Conservation (phyloP, 2,888 invertebrate genomes). For the Bruchidius siliquastri region DNA sequence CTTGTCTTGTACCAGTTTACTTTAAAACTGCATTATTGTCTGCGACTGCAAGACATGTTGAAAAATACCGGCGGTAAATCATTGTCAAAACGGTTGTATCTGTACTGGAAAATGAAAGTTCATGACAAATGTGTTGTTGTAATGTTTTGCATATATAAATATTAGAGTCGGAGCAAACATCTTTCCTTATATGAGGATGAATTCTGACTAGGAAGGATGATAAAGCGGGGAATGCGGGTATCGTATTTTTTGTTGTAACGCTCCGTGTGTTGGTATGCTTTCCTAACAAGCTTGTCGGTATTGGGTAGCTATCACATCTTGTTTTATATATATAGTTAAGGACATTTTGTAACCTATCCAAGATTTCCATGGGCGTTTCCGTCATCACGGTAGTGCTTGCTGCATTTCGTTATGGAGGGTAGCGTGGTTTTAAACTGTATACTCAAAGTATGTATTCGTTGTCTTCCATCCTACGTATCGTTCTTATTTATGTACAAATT, state of each 20-base stretch:
- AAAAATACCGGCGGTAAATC: conserved; percentile 43
- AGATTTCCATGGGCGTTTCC: too few relatives aligned
- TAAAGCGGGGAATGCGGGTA: background rate
- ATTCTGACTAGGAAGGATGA: conserved; percentile 14
- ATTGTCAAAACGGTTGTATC: conserved; percentile 40
- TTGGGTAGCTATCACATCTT: too few relatives aligned
- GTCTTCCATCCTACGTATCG: too few relatives aligned
- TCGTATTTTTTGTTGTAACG: background rate
- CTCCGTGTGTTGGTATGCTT: background rate
- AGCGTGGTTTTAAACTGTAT: too few relatives aligned
- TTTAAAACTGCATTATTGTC: conserved; percentile 36
- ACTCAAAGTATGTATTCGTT: too few relatives aligned
- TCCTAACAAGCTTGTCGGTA: background rate
- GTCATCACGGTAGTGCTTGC: too few relatives aligned
- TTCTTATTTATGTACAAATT: too few relatives aligned
- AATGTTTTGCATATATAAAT: conserved; percentile 46
- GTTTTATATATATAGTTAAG: too few relatives aligned
- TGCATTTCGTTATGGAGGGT: too few relatives aligned
- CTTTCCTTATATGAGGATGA: conserved; percentile 36
- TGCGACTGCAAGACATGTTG: conserved; percentile 31
- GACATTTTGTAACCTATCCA: too few relatives aligned
- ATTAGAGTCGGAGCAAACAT: conserved; percentile 41
- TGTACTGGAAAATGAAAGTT: conserved; percentile 46
- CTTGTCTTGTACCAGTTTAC: conserved; percentile 15
- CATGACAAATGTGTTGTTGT: conserved; percentile 43